These are phyloP conservation scores for Craniophora ligustri DNA, from an alignment of 2,888 invertebrate genomes.

Conservation along the genomic window DNA sequence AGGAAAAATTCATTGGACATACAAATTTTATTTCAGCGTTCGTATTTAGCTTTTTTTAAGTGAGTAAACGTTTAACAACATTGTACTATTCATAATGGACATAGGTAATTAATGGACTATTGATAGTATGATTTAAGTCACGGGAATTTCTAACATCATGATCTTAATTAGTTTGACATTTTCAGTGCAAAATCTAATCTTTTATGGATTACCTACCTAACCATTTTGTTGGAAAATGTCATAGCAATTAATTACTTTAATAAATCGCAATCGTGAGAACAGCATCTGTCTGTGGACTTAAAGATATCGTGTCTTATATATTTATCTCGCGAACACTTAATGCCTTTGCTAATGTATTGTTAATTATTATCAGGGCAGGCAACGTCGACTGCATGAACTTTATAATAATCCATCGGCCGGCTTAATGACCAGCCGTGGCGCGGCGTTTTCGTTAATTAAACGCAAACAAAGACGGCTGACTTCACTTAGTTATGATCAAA, in stretches of 20 bases:
- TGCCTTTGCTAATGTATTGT: constrained; percentile 46
- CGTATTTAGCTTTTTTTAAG: no score
- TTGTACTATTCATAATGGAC: no score
- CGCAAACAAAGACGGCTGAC: constrained; percentile 77
- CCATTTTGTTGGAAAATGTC: constrained; percentile 28
- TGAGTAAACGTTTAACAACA: no score
- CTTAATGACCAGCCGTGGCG: constrained; percentile 69
- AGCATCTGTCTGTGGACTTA: constrained; percentile 7
- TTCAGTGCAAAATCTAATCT: constrained; percentile 27
- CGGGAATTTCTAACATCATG: constrained; percentile 2
- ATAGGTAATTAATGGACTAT: no score
- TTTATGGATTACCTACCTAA: constrained; percentile 13
- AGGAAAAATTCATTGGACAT: no score
- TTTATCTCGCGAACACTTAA: constrained; percentile 19
- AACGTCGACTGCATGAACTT: constrained; percentile 60
- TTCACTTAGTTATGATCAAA: constrained; percentile 76
- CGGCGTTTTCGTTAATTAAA: constrained; percentile 80
- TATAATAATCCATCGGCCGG: constrained; percentile 69
- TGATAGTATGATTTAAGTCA: no score
- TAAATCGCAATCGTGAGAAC: constrained; percentile 11
- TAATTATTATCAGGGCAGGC: constrained; percentile 55
- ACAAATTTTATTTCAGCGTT: no score
- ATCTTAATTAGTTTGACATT: constrained; percentile 44
- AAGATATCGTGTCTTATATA: constrained; percentile 3
- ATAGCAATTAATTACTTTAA: constrained; percentile 15